Base-by-base conservation (phyloP, 1,140 invertebrate species). In the Drosophila leontia region DNA sequence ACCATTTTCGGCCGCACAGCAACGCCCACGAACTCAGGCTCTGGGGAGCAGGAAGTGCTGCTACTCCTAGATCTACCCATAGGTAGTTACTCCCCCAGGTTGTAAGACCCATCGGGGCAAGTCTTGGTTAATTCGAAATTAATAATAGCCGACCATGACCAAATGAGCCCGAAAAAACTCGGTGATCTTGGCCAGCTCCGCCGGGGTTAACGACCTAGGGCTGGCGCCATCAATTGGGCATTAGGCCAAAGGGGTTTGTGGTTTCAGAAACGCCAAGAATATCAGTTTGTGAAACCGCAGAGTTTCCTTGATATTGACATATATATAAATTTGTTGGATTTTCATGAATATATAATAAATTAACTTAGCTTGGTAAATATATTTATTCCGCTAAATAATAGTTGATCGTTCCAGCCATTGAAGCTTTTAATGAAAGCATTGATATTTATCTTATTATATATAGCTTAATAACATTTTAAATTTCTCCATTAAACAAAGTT, bases 51-150 rank as follows among this genome's bases (percentile, higher is more conserved):
- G 83, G 83, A 87, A 87, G 71, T 88, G 48, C 48, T 32, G 26
- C 26, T 51, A 15, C 19, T 56, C 35, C 53, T 56, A 56, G 53
- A 39, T 56, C 35, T 37, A 15, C 13, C 53, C 37, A 39, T 15
- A 6, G 53, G 8, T 56, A 39, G 48, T 12, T 56, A 70, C 67
- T 56, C 67, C 67, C 67, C 45, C 60, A 34, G 51, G 35, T 15
- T 61, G 56, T 60, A 50, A 67, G 56, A 58, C 42, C 39, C 64
- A 59, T 48, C 51, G 79, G 61, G 63, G 58, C 74, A 56, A 75
- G 77, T 70, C 68, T 85, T 90, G 78, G 85, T 90, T 90, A 90
- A 90, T 90, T 80, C 68, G 82, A 82, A 77, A 85, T 91, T 90
- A 90, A 90, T 90, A 91, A 90, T 79, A 72, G 70, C 50, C 39